Base-by-base conservation (phyloP, 92 coral and sea anemone species). In the Ricordea florida region DNA sequence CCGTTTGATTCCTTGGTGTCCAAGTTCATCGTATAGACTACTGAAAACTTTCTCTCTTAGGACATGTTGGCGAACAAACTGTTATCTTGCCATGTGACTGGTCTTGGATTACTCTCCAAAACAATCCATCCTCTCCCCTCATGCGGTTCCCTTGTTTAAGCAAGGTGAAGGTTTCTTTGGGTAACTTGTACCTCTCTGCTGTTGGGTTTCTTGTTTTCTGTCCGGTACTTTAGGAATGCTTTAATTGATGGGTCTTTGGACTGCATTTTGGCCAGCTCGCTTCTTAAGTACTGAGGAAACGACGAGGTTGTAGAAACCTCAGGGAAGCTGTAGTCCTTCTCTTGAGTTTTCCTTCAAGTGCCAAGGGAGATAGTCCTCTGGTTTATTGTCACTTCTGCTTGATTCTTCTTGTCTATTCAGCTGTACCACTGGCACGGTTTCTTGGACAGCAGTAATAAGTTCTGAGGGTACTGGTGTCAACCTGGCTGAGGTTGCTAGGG, bases 11-110 rank as follows among this genome's bases (percentile, higher is more conserved):
- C 84, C 84, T 1, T 78, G 77, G 26, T 78, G 84, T 14, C 77
- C 84, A 75, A 77, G 50, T n/a, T 66, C 56, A 35, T 79, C 66
- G 33, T 82, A 69, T 18, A 83, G 67, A 31, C 46, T 66, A 18
- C 32, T 41, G 10, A 83, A 10, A 1, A 70, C 63, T 28, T 31
- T 61, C 13, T 69, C 63, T 22, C 60, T 69, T 18, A 48, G 31
- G 4, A 2, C 10, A n/a, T n/a, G 22, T 13, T 41, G 58, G 15
- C 28, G 10, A 22, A 31, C 23, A 10, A 46, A 43, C 79, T 27
- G 23, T 57, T 20, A 80, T 34, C 46, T 70, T 49, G 25, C 56
- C 50, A 32, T 53, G 62, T 31, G 69, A 17, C 35, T 72, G 72
- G 31, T 70, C 73, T 18, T 46, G 60, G 8, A 62, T 53, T 21